A percentile compares a stretch with the other conserved stretches of the same genome.
These are phyloP conservation scores for Melanostigma gelatinosum DNA, from an alignment of 2,113 vertebrate species.

Conservation along the genomic window DNA sequence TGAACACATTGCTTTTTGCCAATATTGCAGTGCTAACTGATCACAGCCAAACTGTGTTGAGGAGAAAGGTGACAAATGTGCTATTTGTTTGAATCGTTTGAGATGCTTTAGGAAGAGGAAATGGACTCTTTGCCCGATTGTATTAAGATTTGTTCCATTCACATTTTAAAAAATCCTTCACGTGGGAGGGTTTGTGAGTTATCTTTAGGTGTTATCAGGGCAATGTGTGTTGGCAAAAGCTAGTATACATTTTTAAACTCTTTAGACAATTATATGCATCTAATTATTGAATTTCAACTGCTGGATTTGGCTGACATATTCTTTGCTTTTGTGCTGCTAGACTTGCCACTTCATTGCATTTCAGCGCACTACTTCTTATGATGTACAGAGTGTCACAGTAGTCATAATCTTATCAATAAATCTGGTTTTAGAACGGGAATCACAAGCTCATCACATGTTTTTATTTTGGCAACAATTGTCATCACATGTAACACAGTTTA, in stretches of 20 bases:
- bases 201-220: background rate
- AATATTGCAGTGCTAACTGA: background rate
- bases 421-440: background rate
- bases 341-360: background rate
- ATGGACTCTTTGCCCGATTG: background rate
- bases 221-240: background rate
- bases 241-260: background rate
- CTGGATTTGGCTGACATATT: background rate
- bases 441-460: too few relatives aligned
- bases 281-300: background rate
- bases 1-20: background rate
- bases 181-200: background rate
- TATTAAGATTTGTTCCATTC: background rate
- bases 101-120: slow-evolving; percentile 4
- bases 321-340: background rate
- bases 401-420: background rate
- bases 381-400: background rate
- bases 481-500: background rate
- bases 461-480: background rate
- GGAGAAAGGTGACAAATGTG: slow-evolving; percentile 11
- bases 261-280: background rate
- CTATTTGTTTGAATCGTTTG: background rate
- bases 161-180: background rate
- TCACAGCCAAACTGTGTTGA: background rate
- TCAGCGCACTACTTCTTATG: background rate